These are phyloP conservation scores for Drosophila quasianomalipes DNA, from an alignment of 2,888 invertebrate genomes.

Conservation along the genomic window DNA sequence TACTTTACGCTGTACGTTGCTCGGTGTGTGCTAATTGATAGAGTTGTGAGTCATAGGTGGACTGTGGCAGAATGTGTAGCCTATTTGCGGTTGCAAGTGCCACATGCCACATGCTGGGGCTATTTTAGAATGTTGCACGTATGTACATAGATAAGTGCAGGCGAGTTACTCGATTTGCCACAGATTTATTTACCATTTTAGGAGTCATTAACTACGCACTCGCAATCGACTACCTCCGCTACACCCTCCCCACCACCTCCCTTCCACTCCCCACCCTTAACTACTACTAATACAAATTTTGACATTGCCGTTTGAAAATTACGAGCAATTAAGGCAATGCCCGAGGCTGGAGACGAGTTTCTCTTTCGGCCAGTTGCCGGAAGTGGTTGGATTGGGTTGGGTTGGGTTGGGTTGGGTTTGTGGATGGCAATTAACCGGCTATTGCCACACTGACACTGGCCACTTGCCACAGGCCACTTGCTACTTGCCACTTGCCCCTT, in stretches of 20 bases:
- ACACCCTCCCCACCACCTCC: not conserved
- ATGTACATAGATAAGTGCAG: not conserved
- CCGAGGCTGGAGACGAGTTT: slow-evolving; percentile 5
- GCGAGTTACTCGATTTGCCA: slow-evolving; percentile 20
- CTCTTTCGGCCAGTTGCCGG: slow-evolving; percentile 1
- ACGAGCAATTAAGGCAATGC: slow-evolving; percentile 46
- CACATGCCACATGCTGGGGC: not conserved
- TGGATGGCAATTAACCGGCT: slow-evolving; percentile 44
- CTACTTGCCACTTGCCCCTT: slow-evolving; percentile 14
- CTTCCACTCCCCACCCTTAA: not conserved
- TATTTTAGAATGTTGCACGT: not conserved
- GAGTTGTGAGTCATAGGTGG: no score
- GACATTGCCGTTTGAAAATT: slow-evolving; percentile 34
- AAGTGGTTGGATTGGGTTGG: slow-evolving; percentile 24
- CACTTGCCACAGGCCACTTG: slow-evolving; percentile 22
- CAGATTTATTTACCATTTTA: slow-evolving; percentile 56
- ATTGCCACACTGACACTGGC: slow-evolving; percentile 15
- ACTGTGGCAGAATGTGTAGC: not conserved
- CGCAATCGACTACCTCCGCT: not conserved
- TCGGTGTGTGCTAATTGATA: no score
- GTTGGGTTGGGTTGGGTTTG: not conserved
- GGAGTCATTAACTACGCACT: slow-evolving; percentile 50
- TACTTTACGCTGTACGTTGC: no score
- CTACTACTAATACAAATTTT: slow-evolving; percentile 2
- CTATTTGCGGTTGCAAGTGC: slow-evolving; percentile 38